Evolutionary conservation across 2,888 invertebrate species (phyloP).

Genomic region (Heliconius charithonia): DNA sequence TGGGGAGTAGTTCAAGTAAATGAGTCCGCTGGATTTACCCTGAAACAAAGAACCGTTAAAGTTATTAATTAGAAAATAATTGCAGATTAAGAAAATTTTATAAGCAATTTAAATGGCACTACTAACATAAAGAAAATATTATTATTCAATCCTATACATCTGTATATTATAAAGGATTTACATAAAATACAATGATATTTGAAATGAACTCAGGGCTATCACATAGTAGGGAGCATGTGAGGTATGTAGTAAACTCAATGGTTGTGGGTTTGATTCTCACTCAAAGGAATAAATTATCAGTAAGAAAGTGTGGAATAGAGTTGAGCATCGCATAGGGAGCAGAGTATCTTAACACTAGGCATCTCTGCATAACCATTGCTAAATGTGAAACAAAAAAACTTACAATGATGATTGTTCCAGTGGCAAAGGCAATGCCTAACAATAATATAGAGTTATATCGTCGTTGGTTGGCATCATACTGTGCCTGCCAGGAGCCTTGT

Average conservation of each 20-base stretch:
- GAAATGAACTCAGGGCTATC: too few relatives aligned
- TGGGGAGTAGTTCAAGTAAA: slow-evolving; percentile 85
- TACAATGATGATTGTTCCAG: slow-evolving; percentile 78
- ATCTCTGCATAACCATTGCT: too few relatives aligned
- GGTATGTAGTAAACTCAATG: neutral
- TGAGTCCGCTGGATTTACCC: slow-evolving; percentile 85
- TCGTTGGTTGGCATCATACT: slow-evolving; percentile 85
- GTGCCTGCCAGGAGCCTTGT: slow-evolving; percentile 89
- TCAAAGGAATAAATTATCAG: too few relatives aligned
- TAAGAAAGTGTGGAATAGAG: too few relatives aligned
- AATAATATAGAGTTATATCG: slow-evolving; percentile 87
- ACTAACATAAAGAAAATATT: neutral
- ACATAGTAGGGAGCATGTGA: too few relatives aligned
- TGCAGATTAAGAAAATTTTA: neutral
- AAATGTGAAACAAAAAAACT: neutral
- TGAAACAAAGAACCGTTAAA: slow-evolving; percentile 58
- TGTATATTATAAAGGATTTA: neutral
- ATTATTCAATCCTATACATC: neutral
- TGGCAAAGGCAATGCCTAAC: slow-evolving; percentile 81
- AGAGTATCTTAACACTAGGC: neutral
- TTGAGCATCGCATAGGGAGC: neutral
- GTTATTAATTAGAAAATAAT: neutral
- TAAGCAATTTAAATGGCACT: neutral
- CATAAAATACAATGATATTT: slow-evolving; percentile 48
- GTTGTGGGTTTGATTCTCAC: neutral